Percentiles rank a stretch among this genome's conserved stretches.
phyloP scores from a whole-genome alignment of 2,797 vertebrate species.

The Smutsia gigantea region DNA sequence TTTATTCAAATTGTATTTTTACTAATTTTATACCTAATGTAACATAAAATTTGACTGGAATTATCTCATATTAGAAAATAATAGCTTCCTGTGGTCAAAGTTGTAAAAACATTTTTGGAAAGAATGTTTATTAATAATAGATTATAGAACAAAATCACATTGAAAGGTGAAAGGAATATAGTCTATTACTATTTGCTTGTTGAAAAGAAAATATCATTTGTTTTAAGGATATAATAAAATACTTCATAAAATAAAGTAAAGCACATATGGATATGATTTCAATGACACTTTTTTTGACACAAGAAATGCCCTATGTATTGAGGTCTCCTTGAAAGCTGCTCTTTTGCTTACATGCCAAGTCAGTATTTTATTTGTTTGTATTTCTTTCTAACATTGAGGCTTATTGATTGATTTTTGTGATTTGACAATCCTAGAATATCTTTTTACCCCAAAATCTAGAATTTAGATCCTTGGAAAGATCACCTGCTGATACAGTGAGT shows the following conservation, averaged over 20 bases:
- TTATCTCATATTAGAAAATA: background rate
- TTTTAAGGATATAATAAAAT: background rate
- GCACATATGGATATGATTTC: background rate
- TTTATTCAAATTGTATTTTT: background rate
- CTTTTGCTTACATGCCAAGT: background rate
- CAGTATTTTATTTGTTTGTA: background rate
- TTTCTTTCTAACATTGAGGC: conserved; percentile 2
- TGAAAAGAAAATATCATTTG: background rate
- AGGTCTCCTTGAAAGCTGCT: background rate
- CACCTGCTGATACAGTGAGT: background rate
- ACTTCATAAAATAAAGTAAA: conserved; percentile 1
- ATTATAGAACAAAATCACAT: background rate
- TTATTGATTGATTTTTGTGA: background rate
- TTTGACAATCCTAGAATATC: background rate
- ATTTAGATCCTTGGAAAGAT: background rate
- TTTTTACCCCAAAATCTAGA: background rate
- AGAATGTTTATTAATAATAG: conserved; percentile 12
- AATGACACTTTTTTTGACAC: background rate
- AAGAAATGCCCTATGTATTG: background rate
- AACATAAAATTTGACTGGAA: conserved; percentile 15
- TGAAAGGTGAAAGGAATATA: background rate
- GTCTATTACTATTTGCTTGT: background rate
- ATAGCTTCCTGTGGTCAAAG: background rate
- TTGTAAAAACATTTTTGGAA: background rate
- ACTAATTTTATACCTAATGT: background rate